A percentile compares a stretch with the other conserved stretches of the same genome.
These are phyloP conservation scores for Amiota minor DNA, from an alignment of 2,888 invertebrate species.

Conservation along the genomic window DNA sequence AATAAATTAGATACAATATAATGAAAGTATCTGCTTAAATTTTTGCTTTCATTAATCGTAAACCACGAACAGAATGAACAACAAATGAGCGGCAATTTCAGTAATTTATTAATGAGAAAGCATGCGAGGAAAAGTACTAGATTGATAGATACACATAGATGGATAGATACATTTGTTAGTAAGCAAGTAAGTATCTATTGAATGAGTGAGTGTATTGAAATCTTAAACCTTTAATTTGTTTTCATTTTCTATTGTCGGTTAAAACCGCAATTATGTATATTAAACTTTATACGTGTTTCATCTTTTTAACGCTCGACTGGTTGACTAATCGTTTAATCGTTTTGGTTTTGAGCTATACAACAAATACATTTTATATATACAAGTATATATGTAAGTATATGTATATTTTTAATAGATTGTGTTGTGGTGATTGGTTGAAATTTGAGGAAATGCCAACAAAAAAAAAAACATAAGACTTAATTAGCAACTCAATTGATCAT, in stretches of 20 bases:
- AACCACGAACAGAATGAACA: too few relatives aligned
- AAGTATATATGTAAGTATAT: background rate
- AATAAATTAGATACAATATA: background rate
- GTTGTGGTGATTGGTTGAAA: conserved; percentile 13
- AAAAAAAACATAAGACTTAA: conserved; percentile 8
- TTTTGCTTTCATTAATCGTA: background rate
- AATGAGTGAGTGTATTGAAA: too few relatives aligned
- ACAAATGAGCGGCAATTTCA: background rate
- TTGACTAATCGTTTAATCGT: conserved; percentile 22
- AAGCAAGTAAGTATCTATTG: too few relatives aligned
- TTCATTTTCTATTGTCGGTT: too few relatives aligned
- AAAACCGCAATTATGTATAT: conserved; percentile 13
- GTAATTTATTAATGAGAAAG: background rate
- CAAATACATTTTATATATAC: background rate
- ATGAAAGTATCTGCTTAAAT: background rate
- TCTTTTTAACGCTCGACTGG: conserved; percentile 17
- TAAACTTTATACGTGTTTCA: conserved; percentile 2
- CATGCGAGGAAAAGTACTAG: too few relatives aligned
- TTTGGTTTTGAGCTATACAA: conserved; percentile 4
- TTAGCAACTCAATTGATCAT: conserved; percentile 8
- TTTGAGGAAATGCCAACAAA: conserved; percentile 21
- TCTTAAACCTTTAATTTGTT: too few relatives aligned
- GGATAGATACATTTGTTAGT: too few relatives aligned
- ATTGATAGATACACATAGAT: too few relatives aligned
- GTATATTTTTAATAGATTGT: background rate